Evolutionary conservation across 2,888 invertebrate species (phyloP).

Genomic region (Atherix ibis): DNA sequence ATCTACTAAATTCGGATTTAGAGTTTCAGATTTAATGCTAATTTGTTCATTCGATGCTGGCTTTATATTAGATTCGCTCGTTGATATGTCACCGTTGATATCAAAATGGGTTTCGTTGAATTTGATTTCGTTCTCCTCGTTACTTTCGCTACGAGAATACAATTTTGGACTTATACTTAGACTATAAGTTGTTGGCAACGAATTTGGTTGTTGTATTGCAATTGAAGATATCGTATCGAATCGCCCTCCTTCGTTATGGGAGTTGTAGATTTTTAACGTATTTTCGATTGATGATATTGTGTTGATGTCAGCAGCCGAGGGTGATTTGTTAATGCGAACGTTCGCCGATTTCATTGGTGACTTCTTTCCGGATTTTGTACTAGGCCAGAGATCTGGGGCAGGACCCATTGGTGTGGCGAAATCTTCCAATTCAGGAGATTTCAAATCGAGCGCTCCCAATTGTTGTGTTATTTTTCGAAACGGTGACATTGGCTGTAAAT

Average conservation of each 20-base stretch:
- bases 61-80: constrained; percentile 1
- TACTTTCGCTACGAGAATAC: not conserved
- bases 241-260: constrained; percentile 21
- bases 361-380: constrained; percentile 9
- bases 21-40: not conserved
- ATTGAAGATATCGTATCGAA: not conserved
- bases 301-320: constrained; percentile 25
- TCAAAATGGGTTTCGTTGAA: constrained; percentile 19
- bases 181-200: constrained; percentile 17
- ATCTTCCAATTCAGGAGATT: constrained; percentile 56
- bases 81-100: constrained; percentile 14
- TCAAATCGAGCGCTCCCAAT: constrained; percentile 50
- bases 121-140: constrained; percentile 10
- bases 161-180: no score
- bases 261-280: constrained; percentile 26
- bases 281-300: constrained; percentile 27
- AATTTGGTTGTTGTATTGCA: constrained; percentile 14
- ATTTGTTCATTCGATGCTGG: not conserved
- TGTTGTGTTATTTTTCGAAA: constrained; percentile 66
- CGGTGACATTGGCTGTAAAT: constrained; percentile 45
- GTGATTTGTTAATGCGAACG: constrained; percentile 20
- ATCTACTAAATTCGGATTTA: not conserved
- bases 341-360: constrained; percentile 11
- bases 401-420: constrained; percentile 51
- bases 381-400: constrained; percentile 48